Evolutionary conservation across 2,113 vertebrate species (phyloP), one percentile per base, ranked within the genome.

Genomic region (Coptodon rendalli): DNA sequence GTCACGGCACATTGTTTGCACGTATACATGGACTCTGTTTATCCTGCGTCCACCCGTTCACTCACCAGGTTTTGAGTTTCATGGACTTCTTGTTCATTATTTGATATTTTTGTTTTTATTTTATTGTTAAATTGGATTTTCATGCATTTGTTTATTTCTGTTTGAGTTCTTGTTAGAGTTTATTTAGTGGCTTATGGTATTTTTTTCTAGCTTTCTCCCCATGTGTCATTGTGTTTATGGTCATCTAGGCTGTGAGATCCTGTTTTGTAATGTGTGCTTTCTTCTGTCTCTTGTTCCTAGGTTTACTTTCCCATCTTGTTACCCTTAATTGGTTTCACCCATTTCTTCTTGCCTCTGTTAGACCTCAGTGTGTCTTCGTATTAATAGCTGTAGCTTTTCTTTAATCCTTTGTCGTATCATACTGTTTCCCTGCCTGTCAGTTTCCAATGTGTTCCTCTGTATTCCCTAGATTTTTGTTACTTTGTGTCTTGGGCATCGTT

Each of bases 371-470:
- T 71, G n/a, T 71, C 61, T 38, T 66, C 6, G 1, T 66, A 2
- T 36, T 36, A 66, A 66, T n/a, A 63, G 31, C 31, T 36, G 9
- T 3, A 63, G 59, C 66, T 71, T 40, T 43, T 71, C 36, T 24
- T 71, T 24, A 24, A 71, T 71, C 38, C 38, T 24, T 43, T 4
- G 66, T 34, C 7, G 5, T 43, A 1, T 43, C 61, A n/a, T 43
- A 24, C 36, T 4, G 66, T 71, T 6, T 43, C 66, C n/a, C 66
- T 24, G 66, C 36, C 17, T 43, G 36, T 43, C 66, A 22, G 66
- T 43, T 22, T 68, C 9, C 36, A 38, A 0, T 0, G 63, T 0
- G 1, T 68, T 71, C n/a, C n/a, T 24, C 66, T 71, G 36, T 24
- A 14, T 43, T 71, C 3, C 11, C 7, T 1, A 40, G 63, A 43